A percentile compares a stretch with the other conserved stretches of the same genome.
Conservation (phyloP, 1,140 invertebrate species). For the Temnothorax curvispinosus region DNA sequence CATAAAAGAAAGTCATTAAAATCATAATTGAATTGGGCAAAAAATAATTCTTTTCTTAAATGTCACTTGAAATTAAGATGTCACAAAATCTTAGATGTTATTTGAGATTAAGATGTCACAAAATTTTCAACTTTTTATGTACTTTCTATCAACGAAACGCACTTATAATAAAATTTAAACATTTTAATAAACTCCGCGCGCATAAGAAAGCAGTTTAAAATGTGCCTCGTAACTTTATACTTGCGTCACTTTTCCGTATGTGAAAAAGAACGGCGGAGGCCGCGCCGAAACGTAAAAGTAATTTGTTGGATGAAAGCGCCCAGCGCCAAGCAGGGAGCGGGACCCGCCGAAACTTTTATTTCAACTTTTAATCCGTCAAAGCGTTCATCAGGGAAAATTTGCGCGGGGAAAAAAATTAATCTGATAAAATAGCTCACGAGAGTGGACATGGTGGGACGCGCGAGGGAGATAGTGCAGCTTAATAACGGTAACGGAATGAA, state of each 20-base stretch:
- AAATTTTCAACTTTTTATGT: background rate
- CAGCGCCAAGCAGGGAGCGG: background rate
- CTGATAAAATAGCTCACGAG: slow-evolving; percentile 48
- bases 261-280: background rate
- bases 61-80: background rate
- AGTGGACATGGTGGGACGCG: slow-evolving; percentile 35
- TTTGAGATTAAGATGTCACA: background rate
- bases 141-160: background rate
- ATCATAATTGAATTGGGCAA: background rate
- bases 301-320: slow-evolving; percentile 50
- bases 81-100: background rate
- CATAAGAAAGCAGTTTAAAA: background rate
- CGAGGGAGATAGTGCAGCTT: slow-evolving; percentile 30
- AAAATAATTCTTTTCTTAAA: background rate
- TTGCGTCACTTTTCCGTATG: slow-evolving; percentile 1
- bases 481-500: slow-evolving; percentile 58
- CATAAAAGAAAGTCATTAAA: background rate
- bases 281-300: slow-evolving; percentile 47
- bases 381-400: slow-evolving; percentile 55
- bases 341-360: slow-evolving; percentile 43
- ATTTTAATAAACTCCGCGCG: background rate
- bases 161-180: background rate
- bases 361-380: slow-evolving; percentile 63
- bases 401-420: slow-evolving; percentile 44
- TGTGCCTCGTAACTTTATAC: slow-evolving; percentile 14